These are phyloP conservation scores for Numenius phaeopus DNA, from an alignment of 2,797 vertebrate species.

Conservation along the genomic window DNA sequence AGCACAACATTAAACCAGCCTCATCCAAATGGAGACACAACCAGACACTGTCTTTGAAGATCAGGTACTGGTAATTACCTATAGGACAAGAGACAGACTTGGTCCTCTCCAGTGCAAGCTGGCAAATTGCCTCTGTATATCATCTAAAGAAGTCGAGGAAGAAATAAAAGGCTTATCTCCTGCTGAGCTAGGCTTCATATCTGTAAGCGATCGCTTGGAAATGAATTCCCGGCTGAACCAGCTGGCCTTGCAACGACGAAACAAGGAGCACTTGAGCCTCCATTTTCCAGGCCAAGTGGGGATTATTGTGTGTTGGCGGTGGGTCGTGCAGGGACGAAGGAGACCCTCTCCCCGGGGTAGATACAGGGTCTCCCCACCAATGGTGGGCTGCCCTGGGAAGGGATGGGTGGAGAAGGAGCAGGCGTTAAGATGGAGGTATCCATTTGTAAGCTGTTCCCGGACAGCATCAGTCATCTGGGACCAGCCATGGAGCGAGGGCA, in stretches of 20 bases:
- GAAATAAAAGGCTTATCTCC: slow-evolving; percentile 69
- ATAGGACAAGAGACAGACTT: slow-evolving; percentile 56
- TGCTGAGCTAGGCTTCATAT: slow-evolving; percentile 54
- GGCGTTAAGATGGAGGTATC: fast-evolving
- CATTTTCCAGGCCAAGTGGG: neutral
- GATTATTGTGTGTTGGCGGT: neutral
- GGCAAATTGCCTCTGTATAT: slow-evolving; percentile 60
- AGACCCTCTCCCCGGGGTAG: neutral
- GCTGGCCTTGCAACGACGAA: neutral
- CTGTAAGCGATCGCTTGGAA: slow-evolving; percentile 45
- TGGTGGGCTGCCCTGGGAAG: fast-evolving
- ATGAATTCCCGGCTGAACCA: neutral
- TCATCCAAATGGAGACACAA: slow-evolving; percentile 83
- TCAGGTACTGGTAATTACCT: slow-evolving; percentile 82
- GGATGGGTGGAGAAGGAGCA: neutral
- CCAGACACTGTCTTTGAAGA: slow-evolving; percentile 85
- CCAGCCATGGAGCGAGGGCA: neutral
- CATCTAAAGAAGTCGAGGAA: slow-evolving; percentile 58
- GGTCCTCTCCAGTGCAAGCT: slow-evolving; percentile 40
- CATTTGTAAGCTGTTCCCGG: neutral
- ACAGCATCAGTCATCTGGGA: neutral
- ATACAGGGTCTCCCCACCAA: neutral
- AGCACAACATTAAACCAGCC: slow-evolving; percentile 78
- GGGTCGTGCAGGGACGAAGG: neutral
- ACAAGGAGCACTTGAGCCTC: neutral